Conservation (phyloP, 2,888 invertebrate species). For the Coelopa pilipes region DNA sequence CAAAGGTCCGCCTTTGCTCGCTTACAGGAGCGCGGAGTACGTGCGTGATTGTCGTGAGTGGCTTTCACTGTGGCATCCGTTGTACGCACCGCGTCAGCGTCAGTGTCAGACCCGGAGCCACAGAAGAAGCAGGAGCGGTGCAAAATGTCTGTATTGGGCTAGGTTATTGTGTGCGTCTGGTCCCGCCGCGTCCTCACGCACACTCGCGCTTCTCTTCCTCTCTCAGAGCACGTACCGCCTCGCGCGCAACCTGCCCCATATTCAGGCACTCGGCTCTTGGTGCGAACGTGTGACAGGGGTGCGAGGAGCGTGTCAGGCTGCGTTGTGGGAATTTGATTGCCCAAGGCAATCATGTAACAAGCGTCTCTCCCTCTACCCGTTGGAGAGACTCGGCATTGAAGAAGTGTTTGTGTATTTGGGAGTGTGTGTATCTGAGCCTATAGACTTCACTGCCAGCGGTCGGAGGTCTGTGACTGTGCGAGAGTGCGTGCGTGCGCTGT, state of each 20-base stretch:
- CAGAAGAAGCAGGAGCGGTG: neutral
- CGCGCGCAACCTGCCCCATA: neutral
- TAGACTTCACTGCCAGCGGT: neutral
- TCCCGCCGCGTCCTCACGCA: neutral
- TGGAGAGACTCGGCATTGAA: neutral
- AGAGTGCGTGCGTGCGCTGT: neutral
- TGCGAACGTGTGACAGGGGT: no score
- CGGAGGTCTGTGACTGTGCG: slow-evolving; percentile 6
- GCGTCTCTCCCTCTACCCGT: neutral
- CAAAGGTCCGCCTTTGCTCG: slow-evolving; percentile 1
- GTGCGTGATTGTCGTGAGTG: no score
- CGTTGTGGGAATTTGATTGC: slow-evolving; percentile 51
- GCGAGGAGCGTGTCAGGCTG: slow-evolving; percentile 32
- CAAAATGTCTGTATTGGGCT: slow-evolving; percentile 28
- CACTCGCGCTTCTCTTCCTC: neutral
- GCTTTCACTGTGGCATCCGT: no score
- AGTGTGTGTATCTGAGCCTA: neutral
- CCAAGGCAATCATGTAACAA: slow-evolving; percentile 46
- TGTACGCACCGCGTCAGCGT: no score
- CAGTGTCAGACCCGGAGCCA: no score
- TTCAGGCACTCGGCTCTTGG: no score
- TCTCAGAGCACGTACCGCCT: neutral
- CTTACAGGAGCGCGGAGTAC: no score
- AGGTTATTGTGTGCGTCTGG: slow-evolving; percentile 35
- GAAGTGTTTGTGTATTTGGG: neutral